Percentiles rank a stretch among this genome's conserved stretches.
phyloP scores from a whole-genome alignment of 2,113 vertebrate species.

The Clarias magur region DNA sequence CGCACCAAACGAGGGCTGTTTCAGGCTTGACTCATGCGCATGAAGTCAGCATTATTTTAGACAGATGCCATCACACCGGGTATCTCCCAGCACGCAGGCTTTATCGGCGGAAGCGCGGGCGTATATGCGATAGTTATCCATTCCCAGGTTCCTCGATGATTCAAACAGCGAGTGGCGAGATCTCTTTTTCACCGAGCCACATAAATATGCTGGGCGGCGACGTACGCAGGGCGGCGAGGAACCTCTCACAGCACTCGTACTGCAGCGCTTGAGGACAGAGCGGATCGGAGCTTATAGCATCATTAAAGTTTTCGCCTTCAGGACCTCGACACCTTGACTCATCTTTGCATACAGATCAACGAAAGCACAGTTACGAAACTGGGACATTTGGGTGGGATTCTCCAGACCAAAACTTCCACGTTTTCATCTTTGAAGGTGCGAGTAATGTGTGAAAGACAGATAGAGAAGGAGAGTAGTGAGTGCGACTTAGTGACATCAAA shows the following conservation, averaged over 20 bases:
- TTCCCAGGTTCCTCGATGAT: background rate
- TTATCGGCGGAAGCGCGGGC: constrained; percentile 27
- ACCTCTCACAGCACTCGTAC: background rate
- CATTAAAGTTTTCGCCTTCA: constrained; percentile 29
- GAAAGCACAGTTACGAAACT: background rate
- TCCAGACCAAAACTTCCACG: background rate
- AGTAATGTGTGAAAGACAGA: background rate
- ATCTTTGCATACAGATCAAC: constrained; percentile 18
- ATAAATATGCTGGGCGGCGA: constrained; percentile 31
- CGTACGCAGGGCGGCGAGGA: background rate
- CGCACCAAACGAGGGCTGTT: background rate
- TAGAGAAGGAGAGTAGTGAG: constrained; percentile 40
- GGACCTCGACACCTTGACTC: constrained; percentile 15
- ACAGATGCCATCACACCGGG: constrained; percentile 30
- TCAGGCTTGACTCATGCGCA: constrained; percentile 1
- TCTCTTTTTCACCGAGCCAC: constrained; percentile 11
- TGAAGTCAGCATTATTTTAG: constrained; percentile 28
- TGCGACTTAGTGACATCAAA: constrained; percentile 51
- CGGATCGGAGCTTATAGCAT: constrained; percentile 30
- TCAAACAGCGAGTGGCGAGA: background rate
- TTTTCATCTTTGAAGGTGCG: constrained; percentile 8
- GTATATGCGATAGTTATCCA: constrained; percentile 18
- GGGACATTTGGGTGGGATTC: background rate
- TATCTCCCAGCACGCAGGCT: constrained; percentile 9
- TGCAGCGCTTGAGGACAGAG: constrained; percentile 17